These are phyloP conservation scores for Myoxocephalus aenaeus DNA, from an alignment of 2,797 vertebrate genomes.

Conservation along the genomic window DNA sequence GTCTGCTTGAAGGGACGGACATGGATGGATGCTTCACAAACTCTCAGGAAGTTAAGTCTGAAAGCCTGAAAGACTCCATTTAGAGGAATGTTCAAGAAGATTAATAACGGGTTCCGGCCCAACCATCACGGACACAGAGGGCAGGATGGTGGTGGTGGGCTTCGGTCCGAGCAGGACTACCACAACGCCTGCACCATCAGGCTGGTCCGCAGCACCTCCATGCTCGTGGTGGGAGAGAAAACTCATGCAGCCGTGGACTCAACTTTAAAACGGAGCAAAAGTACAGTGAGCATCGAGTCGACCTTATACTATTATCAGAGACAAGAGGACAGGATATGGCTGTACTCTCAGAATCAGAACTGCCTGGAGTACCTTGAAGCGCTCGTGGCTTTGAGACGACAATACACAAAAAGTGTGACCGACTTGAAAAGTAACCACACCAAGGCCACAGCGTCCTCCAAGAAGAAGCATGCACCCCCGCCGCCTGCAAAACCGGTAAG, in stretches of 20 bases:
- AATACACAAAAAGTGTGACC: constrained; percentile 88
- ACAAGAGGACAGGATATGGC: constrained; percentile 92
- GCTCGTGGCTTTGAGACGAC: constrained; percentile 91
- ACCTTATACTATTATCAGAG: constrained; percentile 86
- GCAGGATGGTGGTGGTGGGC: constrained; percentile 29
- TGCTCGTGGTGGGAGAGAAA: constrained; percentile 89
- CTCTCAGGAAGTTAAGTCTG: neutral
- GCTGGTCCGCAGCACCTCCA: constrained; percentile 94
- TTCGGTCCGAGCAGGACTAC: constrained; percentile 72
- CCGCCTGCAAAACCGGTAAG: constrained; percentile 83
- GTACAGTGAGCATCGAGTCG: constrained; percentile 88
- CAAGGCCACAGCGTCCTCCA: constrained; percentile 76
- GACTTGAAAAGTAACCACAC: constrained; percentile 82
- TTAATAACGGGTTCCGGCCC: constrained; percentile 90
- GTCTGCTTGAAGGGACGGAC: neutral
- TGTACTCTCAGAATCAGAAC: constrained; percentile 92
- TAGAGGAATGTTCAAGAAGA: constrained; percentile 92
- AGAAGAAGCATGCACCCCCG: constrained; percentile 80
- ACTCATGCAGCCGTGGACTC: constrained; percentile 77
- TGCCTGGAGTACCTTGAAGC: constrained; percentile 95
- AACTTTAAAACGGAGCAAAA: constrained; percentile 90
- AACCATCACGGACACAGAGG: constrained; percentile 79
- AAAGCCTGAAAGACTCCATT: constrained; percentile 26
- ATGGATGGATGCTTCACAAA: constrained; percentile 33
- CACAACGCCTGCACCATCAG: constrained; percentile 85